Evolutionary conservation across 2,888 invertebrate genomes (phyloP).

Genomic region (Cataglyphis albicans): DNA sequence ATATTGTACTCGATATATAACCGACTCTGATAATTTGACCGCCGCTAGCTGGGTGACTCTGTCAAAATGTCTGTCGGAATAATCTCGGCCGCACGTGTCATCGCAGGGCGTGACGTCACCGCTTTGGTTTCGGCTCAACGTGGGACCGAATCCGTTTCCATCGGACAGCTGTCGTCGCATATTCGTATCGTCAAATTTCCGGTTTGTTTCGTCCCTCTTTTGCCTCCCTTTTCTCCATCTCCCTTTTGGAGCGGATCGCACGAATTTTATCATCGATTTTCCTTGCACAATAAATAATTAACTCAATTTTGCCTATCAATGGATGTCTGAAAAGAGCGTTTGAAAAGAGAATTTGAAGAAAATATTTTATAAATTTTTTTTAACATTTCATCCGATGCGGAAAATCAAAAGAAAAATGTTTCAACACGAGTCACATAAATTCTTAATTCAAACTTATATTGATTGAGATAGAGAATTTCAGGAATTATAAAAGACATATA

Average conservation of each 20-base stretch:
- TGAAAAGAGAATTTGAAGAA: neutral
- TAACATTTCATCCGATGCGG: neutral
- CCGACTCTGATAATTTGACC: slow-evolving; percentile 19
- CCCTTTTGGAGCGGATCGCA: neutral
- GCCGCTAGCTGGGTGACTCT: slow-evolving; percentile 30
- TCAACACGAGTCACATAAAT: no score
- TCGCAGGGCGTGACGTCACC: slow-evolving; percentile 26
- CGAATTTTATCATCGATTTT: neutral
- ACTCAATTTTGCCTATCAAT: neutral
- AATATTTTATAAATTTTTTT: neutral
- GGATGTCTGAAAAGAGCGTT: neutral
- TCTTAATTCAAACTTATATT: no score
- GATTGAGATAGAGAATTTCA: neutral
- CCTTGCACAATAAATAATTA: neutral
- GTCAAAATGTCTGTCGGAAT: slow-evolving; percentile 50
- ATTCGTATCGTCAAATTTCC: slow-evolving; percentile 52
- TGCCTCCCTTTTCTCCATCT: neutral
- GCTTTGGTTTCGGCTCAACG: slow-evolving; percentile 43
- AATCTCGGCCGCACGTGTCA: slow-evolving; percentile 56
- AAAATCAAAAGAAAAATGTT: no score
- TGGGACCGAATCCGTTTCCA: slow-evolving; percentile 48
- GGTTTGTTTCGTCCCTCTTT: neutral
- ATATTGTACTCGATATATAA: slow-evolving; percentile 8
- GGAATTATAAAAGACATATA: neutral
- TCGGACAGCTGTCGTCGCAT: slow-evolving; percentile 49